Percentiles rank a stretch among this genome's conserved stretches.
These are phyloP conservation scores for Heliconius cydno DNA, from an alignment of 2,888 invertebrate genomes.

Conservation along the genomic window DNA sequence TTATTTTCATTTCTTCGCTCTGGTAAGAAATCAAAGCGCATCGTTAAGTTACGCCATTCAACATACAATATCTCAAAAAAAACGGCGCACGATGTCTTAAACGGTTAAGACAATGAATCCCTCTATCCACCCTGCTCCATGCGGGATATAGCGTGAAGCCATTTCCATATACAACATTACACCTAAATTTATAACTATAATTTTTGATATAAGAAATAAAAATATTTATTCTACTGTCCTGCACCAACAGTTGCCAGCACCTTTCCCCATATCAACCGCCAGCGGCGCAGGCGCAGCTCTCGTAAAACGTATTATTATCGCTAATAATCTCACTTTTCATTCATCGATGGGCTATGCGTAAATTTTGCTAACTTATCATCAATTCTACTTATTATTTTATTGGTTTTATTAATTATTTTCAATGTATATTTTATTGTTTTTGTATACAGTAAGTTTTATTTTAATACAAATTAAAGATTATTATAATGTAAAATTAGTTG, in stretches of 20 bases:
- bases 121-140: neutral
- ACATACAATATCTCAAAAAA: neutral
- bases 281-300: conserved; percentile 71
- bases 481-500: too few relatives aligned
- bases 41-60: too few relatives aligned
- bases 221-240: conserved; percentile 35
- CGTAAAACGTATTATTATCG: conserved; percentile 79
- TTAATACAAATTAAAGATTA: too few relatives aligned
- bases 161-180: neutral
- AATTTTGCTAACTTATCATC: conserved; percentile 35
- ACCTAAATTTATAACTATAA: neutral
- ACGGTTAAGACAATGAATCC: too few relatives aligned
- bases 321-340: conserved; percentile 47
- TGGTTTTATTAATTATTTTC: neutral
- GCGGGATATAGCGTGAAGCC: neutral
- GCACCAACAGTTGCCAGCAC: conserved; percentile 60
- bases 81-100: too few relatives aligned
- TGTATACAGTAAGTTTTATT: too few relatives aligned
- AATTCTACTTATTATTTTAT: conserved; percentile 33
- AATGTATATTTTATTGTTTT: neutral
- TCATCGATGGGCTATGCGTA: conserved; percentile 40
- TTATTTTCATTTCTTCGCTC: neutral
- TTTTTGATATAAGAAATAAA: neutral
- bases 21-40: too few relatives aligned
- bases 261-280: conserved; percentile 60